A percentile compares a stretch with the other conserved stretches of the same genome.
Conservation (phyloP, 2,113 vertebrate genomes). For the Bolborhynchus lineola region DNA sequence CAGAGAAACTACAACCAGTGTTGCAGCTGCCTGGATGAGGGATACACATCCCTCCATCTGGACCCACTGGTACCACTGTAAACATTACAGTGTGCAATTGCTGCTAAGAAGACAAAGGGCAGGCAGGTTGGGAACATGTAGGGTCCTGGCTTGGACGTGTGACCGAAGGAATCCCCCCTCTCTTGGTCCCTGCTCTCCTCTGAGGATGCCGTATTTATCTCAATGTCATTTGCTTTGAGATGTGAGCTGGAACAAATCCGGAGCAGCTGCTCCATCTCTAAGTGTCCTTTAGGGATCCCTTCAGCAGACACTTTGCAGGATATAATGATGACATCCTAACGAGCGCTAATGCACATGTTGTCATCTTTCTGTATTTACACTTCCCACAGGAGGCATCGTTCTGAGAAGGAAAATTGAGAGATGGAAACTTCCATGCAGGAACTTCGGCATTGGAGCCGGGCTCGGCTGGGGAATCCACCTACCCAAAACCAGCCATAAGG, state of each 20-base stretch:
- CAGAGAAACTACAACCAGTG: accelerated
- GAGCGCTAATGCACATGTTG: conserved; percentile 83
- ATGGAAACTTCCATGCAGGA: conserved; percentile 29
- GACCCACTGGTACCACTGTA: accelerated
- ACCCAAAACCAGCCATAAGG: accelerated
- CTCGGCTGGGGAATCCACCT: background rate
- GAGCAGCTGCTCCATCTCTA: conserved; percentile 82
- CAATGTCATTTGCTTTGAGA: conserved; percentile 78
- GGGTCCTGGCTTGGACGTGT: accelerated
- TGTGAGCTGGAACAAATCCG: conserved; percentile 83
- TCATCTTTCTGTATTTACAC: conserved; percentile 84
- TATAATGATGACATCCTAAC: conserved; percentile 86
- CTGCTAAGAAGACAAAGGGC: accelerated
- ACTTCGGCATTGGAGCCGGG: background rate
- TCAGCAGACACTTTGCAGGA: conserved; percentile 77
- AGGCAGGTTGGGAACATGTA: background rate
- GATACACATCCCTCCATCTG: accelerated
- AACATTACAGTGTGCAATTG: accelerated
- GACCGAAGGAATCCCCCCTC: background rate
- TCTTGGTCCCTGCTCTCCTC: background rate
- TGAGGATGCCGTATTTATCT: conserved; percentile 54
- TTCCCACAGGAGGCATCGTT: conserved; percentile 80
- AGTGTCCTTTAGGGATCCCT: conserved; percentile 85
- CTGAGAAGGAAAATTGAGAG: conserved; percentile 51
- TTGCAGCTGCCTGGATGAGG: background rate